phyloP scores from a whole-genome alignment of 2,113 vertebrate genomes.

The Semicossyphus pulcher region DNA sequence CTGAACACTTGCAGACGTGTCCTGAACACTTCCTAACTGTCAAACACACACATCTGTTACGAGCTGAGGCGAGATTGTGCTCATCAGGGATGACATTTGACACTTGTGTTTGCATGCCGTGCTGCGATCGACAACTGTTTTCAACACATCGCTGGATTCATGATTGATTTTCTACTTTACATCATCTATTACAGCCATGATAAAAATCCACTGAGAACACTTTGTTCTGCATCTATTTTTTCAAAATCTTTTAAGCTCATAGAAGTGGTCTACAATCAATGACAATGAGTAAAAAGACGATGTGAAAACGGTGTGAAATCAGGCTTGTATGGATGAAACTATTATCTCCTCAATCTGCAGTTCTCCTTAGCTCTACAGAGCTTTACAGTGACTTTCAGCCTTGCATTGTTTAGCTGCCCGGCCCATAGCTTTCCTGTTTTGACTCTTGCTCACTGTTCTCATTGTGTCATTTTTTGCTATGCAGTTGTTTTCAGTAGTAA shows the following conservation, averaged over 20 bases:
- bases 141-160: neutral
- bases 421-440: neutral
- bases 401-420: neutral
- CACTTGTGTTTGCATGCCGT: neutral
- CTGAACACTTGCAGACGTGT: neutral
- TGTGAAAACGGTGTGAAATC: no score
- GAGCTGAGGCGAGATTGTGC: neutral
- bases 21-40: neutral
- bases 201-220: no score
- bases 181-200: neutral
- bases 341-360: no score
- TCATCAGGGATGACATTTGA: constrained; percentile 4
- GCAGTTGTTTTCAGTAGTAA: accelerated
- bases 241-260: no score
- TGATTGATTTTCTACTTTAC: neutral
- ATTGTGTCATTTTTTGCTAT: no score
- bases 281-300: no score
- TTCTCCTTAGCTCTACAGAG: no score
- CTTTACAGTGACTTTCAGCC: neutral
- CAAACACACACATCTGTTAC: neutral
- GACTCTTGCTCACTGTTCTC: neutral
- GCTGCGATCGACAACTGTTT: neutral
- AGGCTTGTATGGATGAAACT: no score
- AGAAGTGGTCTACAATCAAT: no score
- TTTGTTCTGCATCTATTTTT: no score